phyloP scores from a whole-genome alignment of 2,888 invertebrate species.

The Geotrupes spiniger region DNA sequence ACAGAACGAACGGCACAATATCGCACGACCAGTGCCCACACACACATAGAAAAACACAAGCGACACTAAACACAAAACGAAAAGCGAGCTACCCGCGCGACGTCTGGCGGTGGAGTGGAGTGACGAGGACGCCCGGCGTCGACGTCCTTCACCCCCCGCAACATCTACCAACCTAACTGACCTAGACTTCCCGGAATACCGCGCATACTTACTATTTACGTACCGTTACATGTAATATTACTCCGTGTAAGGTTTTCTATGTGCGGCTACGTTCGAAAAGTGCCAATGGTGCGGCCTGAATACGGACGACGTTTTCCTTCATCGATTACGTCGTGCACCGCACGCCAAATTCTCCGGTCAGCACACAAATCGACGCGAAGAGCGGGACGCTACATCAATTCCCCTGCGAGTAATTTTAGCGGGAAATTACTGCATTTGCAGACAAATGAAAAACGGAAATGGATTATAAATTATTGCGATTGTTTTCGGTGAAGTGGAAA shows the following conservation, averaged over 20 bases:
- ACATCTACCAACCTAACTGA: conserved; percentile 42
- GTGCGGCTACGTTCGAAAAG: conserved; percentile 1
- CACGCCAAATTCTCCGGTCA: background rate
- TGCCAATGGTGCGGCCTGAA: background rate
- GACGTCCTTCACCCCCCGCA: conserved; percentile 52
- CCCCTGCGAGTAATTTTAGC: too few species aligned
- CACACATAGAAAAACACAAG: conserved; percentile 22
- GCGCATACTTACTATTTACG: conserved; percentile 23
- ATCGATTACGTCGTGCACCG: background rate
- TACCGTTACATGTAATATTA: conserved; percentile 27
- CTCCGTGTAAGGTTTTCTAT: conserved; percentile 18
- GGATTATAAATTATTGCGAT: too few species aligned
- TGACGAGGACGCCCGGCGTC: conserved; percentile 43
- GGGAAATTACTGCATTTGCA: too few species aligned
- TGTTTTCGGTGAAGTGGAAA: too few species aligned
- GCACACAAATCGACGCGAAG: too few species aligned
- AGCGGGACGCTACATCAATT: too few species aligned
- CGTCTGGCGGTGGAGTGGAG: conserved; percentile 47
- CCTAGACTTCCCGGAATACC: conserved; percentile 35
- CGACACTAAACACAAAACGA: conserved; percentile 21
- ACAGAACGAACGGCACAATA: conserved; percentile 22
- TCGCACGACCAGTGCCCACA: conserved; percentile 14
- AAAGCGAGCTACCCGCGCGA: conserved; percentile 28
- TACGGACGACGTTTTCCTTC: conserved; percentile 1
- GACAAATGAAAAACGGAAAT: too few species aligned